Base-by-base conservation (phyloP, 2,113 vertebrate genomes). In the Pionites leucogaster region DNA sequence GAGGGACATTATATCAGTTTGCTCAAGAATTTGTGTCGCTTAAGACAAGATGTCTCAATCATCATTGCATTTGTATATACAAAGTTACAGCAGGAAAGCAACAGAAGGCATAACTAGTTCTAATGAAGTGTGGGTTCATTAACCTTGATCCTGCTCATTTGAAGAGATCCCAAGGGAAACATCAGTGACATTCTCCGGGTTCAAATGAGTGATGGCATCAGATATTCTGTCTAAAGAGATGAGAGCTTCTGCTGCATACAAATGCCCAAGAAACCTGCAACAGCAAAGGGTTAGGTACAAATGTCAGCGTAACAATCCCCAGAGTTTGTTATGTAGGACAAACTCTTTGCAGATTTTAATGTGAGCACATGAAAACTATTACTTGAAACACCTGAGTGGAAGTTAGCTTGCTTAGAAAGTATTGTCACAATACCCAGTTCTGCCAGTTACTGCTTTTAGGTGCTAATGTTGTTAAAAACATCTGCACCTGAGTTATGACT, bases 191-290 rank as follows among this genome's bases (percentile, higher is more conserved):
- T 99, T 99, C 96, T 99, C 99, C 0, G 99, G 99, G 97, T 99
- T 99, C 96, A 99, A 98, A 97, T 99, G 99, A 90, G 98, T 97
- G 85, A 99, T 99, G 35, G 99, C 99, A 74, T 99, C 99, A 33
- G 99, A 99, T 97, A 99, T 99, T 97, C 99, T 98, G 98, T 99
- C 99, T 95, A 99, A 95, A 94, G 99, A 99, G 97, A 99, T 99
- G 94, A 99, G 99, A 63, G 99, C 99, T 98, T 99, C 99, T 87
- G 99, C 99, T 33, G 99, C 99, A 42, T 99, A 99, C 64, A 99
- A 98, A 97, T 99, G 99, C 81, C 99, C 99, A 18, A 99, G 98
- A 97, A 99, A 99, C 97, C 99, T 99, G 91, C 55, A 96, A 95
- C 25, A 82, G 92, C 62, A 96, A 90, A 95, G 77, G 44, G n/a